phyloP scores from a whole-genome alignment of 2,113 vertebrate species.

The Gobius niger region DNA sequence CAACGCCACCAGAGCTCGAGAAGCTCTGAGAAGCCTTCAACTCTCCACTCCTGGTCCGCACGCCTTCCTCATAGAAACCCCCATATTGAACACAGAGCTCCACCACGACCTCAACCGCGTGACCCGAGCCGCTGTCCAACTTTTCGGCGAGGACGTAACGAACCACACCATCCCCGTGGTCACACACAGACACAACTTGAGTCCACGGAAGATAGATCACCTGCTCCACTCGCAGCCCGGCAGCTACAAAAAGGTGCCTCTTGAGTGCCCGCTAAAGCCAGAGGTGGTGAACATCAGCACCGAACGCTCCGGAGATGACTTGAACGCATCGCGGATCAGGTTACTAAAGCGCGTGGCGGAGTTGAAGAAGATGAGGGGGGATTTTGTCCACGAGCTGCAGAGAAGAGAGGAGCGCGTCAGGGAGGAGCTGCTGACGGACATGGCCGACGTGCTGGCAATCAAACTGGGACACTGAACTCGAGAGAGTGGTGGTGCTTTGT shows the following conservation, averaged over 20 bases:
- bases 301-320: slow-evolving; percentile 14
- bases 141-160: slow-evolving; percentile 49
- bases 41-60: slow-evolving; percentile 65
- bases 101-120: slow-evolving; percentile 28
- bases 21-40: slow-evolving; percentile 67
- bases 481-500: not conserved
- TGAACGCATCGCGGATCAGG: slow-evolving; percentile 7
- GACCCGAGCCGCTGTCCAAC: slow-evolving; percentile 23
- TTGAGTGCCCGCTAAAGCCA: slow-evolving; percentile 57
- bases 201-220: slow-evolving; percentile 18
- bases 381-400: slow-evolving; percentile 69
- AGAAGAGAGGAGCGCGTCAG: slow-evolving; percentile 55
- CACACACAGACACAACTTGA: slow-evolving; percentile 39
- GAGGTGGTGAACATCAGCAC: slow-evolving; percentile 54
- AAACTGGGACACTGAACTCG: slow-evolving; percentile 49
- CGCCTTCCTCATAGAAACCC: slow-evolving; percentile 53
- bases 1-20: slow-evolving; percentile 36
- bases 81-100: slow-evolving; percentile 1
- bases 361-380: slow-evolving; percentile 41
- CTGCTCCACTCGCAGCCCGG: slow-evolving; percentile 40
- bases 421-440: slow-evolving; percentile 63
- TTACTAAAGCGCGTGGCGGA: slow-evolving; percentile 55
- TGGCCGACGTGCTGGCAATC: slow-evolving; percentile 50
- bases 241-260: slow-evolving; percentile 34
- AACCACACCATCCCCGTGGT: slow-evolving; percentile 59